phyloP scores from a whole-genome alignment of 2,113 vertebrate genomes.

The Australoheros scitulus region DNA sequence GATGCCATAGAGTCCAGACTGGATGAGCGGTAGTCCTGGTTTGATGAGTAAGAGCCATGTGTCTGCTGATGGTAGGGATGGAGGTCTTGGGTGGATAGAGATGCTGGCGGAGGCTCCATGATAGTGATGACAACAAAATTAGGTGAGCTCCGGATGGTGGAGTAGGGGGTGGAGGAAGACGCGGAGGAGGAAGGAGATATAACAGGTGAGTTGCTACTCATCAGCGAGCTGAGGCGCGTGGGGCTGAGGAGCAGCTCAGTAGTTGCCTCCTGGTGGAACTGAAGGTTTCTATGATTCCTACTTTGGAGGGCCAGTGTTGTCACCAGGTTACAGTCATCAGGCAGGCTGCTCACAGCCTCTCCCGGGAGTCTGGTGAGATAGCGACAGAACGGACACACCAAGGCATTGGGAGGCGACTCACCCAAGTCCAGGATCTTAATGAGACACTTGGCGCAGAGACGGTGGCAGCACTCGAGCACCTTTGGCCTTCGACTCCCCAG shows the following conservation, averaged over 20 bases:
- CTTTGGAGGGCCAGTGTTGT: constrained; percentile 83
- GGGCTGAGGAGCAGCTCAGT: constrained; percentile 89
- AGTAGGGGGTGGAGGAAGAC: constrained; percentile 58
- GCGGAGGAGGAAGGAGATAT: constrained; percentile 60
- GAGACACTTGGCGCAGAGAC: constrained; percentile 93
- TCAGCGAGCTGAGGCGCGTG: constrained; percentile 84
- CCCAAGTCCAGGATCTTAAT: constrained; percentile 90
- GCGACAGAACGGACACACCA: constrained; percentile 94
- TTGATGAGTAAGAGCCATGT: not conserved
- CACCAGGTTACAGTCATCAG: constrained; percentile 91
- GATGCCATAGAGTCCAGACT: constrained; percentile 90
- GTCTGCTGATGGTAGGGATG: constrained; percentile 69
- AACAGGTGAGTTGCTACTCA: constrained; percentile 77
- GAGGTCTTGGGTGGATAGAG: constrained; percentile 73
- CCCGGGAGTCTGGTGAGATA: constrained; percentile 86
- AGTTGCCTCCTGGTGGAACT: constrained; percentile 82
- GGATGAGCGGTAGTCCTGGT: constrained; percentile 83
- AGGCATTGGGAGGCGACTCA: constrained; percentile 85
- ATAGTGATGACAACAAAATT: constrained; percentile 95
- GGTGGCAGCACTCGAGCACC: constrained; percentile 90
- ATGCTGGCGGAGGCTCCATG: constrained; percentile 87
- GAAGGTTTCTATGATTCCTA: constrained; percentile 83
- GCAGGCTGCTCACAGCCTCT: constrained; percentile 84
- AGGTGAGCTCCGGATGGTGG: constrained; percentile 72
- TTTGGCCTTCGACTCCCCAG: constrained; percentile 88